Percentiles rank a stretch among this genome's conserved stretches.
phyloP scores from a whole-genome alignment of 2,888 invertebrate genomes.

The Lasioglossum malachurum region DNA sequence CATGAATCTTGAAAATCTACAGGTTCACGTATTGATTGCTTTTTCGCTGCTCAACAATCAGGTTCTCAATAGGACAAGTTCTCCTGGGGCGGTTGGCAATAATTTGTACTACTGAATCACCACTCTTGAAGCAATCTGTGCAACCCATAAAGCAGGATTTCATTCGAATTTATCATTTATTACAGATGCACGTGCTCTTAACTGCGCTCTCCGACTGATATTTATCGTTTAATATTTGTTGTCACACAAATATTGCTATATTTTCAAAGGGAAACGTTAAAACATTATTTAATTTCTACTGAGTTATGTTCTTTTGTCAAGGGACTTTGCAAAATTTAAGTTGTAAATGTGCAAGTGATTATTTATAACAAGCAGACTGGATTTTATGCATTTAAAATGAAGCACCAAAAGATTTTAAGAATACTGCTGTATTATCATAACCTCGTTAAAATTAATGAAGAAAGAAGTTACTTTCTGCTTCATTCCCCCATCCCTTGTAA shows the following conservation, averaged over 20 bases:
- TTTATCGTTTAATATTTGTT: not conserved
- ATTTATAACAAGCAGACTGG: not conserved
- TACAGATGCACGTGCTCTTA: not conserved
- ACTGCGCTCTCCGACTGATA: not conserved
- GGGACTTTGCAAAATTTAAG: not conserved
- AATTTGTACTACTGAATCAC: conserved; percentile 30
- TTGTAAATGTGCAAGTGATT: not conserved
- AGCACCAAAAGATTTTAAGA: too few relatives aligned
- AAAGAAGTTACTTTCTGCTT: too few relatives aligned
- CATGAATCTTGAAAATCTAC: not conserved
- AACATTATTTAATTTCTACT: not conserved
- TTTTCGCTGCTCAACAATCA: conserved; percentile 21
- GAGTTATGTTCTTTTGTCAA: not conserved
- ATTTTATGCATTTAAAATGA: too few relatives aligned
- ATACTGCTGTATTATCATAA: too few relatives aligned
- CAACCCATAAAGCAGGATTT: conserved; percentile 18
- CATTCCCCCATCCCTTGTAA: too few relatives aligned
- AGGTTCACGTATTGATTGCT: not conserved
- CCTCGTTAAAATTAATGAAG: not conserved
- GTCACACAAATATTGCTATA: not conserved
- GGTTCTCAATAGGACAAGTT: conserved; percentile 13
- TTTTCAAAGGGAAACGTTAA: not conserved
- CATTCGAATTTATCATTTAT: conserved; percentile 2
- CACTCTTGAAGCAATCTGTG: conserved; percentile 20
- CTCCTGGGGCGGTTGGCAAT: conserved; percentile 28